Percentiles rank a stretch among this genome's conserved stretches.
These are phyloP conservation scores for Clarias magur DNA, from an alignment of 2,113 vertebrate species.

Conservation along the genomic window DNA sequence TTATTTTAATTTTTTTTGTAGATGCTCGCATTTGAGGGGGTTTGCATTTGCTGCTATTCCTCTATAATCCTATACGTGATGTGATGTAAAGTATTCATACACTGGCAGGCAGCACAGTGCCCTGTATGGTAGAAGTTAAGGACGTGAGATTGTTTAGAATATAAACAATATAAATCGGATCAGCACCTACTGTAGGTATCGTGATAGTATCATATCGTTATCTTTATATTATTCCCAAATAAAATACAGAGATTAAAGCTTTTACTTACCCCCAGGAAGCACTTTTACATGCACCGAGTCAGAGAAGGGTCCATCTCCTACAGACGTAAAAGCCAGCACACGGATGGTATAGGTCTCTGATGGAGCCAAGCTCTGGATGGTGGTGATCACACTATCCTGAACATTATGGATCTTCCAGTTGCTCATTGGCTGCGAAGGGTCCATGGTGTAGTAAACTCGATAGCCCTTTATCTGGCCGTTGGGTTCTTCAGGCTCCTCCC, in stretches of 20 bases:
- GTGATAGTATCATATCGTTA: no score
- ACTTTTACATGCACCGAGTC: conserved; percentile 96
- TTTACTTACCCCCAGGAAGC: conserved; percentile 87
- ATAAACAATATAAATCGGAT: no score
- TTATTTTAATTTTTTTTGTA: no score
- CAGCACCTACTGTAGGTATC: no score
- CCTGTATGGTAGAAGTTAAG: no score
- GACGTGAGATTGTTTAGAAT: no score
- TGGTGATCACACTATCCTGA: conserved; percentile 92
- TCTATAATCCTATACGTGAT: no score
- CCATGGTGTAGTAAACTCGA: conserved; percentile 94
- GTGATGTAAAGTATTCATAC: no score
- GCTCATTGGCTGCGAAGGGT: conserved; percentile 85
- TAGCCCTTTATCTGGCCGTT: conserved; percentile 95
- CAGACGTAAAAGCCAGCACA: conserved; percentile 94
- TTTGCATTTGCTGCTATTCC: no score
- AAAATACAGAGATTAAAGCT: background rate
- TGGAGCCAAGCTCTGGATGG: conserved; percentile 86
- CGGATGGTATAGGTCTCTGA: conserved; percentile 92
- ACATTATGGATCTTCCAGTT: conserved; percentile 97
- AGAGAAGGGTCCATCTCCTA: conserved; percentile 94
- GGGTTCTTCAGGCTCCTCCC: conserved; percentile 97
- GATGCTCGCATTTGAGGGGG: no score
- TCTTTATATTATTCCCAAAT: no score
- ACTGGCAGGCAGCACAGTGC: no score